These are phyloP conservation scores for Acestrorhynchus altus DNA, from an alignment of 2,797 vertebrate species.

Conservation along the genomic window DNA sequence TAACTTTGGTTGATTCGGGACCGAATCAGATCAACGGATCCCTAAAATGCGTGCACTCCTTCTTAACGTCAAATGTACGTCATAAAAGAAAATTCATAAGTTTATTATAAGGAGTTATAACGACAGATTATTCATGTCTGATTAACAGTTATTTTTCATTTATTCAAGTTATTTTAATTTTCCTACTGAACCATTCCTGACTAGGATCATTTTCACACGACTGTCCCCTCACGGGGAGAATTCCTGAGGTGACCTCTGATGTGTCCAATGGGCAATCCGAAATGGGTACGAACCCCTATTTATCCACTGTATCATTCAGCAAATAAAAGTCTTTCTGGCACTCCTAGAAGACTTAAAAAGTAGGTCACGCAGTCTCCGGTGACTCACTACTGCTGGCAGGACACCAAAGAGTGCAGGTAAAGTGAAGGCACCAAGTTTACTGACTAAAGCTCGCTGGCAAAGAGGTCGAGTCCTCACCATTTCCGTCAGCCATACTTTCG, in stretches of 20 bases:
- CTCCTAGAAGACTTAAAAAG: constrained; percentile 77
- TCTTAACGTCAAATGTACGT: no score
- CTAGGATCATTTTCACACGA: background rate
- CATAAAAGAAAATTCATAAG: no score
- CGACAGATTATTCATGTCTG: no score
- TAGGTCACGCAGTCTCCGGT: constrained; percentile 82
- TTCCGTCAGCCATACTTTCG: constrained; percentile 5
- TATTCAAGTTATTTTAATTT: no score
- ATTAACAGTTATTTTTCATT: no score
- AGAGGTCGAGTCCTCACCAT: constrained; percentile 60
- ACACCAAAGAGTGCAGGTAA: constrained; percentile 78
- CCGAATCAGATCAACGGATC: no score
- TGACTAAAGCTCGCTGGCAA: constrained; percentile 58
- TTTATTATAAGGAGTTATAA: no score
- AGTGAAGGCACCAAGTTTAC: constrained; percentile 61
- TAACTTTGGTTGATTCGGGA: no score
- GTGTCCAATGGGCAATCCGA: constrained; percentile 39
- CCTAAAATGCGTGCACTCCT: no score
- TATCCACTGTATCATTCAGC: constrained; percentile 70
- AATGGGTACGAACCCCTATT: constrained; percentile 74
- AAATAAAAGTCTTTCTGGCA: constrained; percentile 73
- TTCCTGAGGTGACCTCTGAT: background rate
- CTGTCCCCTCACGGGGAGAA: background rate
- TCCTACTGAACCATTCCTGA: background rate
- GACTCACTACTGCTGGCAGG: constrained; percentile 79